Evolutionary conservation across 2,797 vertebrate species (phyloP).

Genomic region (Botia kubotai): DNA sequence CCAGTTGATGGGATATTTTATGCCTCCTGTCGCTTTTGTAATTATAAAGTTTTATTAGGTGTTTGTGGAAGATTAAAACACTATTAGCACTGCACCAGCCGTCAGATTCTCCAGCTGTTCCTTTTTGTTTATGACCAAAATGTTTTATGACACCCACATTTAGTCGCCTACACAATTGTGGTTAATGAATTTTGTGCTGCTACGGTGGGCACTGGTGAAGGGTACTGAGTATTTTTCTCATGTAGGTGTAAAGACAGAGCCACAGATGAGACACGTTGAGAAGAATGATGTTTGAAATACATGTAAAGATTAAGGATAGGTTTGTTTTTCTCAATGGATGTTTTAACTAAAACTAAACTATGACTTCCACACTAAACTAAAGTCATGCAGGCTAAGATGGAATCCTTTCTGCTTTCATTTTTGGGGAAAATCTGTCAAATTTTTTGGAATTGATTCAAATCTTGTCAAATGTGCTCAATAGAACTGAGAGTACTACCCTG

Average conservation of each 20-base stretch:
- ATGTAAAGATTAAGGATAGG: not conserved
- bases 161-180: conserved; percentile 78
- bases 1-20: conserved; percentile 68
- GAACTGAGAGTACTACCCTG: not conserved
- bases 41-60: conserved; percentile 80
- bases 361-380: too few relatives aligned
- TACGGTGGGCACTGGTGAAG: conserved; percentile 47
- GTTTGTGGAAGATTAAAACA: conserved; percentile 79
- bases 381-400: too few relatives aligned
- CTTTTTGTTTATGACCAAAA: conserved; percentile 76
- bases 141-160: conserved; percentile 73
- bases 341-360: too few relatives aligned
- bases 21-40: conserved; percentile 66
- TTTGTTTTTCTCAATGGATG: not conserved
- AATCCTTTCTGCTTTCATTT: too few relatives aligned
- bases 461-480: not conserved
- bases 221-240: not conserved
- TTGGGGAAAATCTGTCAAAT: too few relatives aligned
- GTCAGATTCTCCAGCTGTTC: conserved; percentile 79
- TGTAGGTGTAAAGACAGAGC: conserved; percentile 10
- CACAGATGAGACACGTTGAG: not conserved
- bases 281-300: not conserved
- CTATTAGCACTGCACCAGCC: conserved; percentile 74
- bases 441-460: not conserved
- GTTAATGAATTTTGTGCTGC: conserved; percentile 70